phyloP scores from a whole-genome alignment of 1,140 invertebrate species.

The Harlomillsia oculata region DNA sequence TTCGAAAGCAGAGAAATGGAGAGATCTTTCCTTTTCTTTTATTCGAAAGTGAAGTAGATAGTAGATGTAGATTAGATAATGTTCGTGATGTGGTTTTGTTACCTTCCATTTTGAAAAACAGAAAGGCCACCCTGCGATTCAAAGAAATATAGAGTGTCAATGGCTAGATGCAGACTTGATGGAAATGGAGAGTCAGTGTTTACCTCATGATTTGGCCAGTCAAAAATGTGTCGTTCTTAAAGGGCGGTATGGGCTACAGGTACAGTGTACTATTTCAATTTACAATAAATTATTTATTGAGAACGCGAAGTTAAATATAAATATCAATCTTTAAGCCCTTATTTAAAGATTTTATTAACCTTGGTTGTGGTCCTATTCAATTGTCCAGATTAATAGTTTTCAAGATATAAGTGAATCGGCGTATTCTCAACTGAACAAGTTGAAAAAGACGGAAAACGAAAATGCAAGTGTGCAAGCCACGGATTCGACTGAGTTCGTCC shows the following conservation, averaged over 20 bases:
- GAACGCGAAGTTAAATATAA: too few relatives aligned
- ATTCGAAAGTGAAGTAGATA: too few relatives aligned
- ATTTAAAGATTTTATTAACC: background rate
- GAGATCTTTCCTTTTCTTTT: too few relatives aligned
- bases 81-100: too few relatives aligned
- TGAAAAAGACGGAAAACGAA: conserved; percentile 48
- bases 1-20: too few relatives aligned
- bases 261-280: conserved; percentile 37
- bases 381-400: conserved; percentile 45
- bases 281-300: background rate
- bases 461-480: conserved; percentile 44
- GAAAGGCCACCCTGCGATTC: too few relatives aligned
- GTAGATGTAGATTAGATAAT: too few relatives aligned
- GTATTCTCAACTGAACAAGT: conserved; percentile 53
- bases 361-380: conserved; percentile 4
- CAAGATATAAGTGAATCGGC: conserved; percentile 51
- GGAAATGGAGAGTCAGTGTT: conserved; percentile 46
- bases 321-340: background rate
- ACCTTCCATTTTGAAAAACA: too few relatives aligned
- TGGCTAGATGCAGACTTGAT: conserved; percentile 54
- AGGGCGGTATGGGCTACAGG: conserved; percentile 52
- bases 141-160: too few relatives aligned
- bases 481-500: conserved; percentile 40
- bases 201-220: conserved; percentile 46
- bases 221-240: conserved; percentile 42